Evolutionary conservation across 53 echinoderm and acorn worm genomes (phyloP).

Genomic region (Holothuria leucospilota): DNA sequence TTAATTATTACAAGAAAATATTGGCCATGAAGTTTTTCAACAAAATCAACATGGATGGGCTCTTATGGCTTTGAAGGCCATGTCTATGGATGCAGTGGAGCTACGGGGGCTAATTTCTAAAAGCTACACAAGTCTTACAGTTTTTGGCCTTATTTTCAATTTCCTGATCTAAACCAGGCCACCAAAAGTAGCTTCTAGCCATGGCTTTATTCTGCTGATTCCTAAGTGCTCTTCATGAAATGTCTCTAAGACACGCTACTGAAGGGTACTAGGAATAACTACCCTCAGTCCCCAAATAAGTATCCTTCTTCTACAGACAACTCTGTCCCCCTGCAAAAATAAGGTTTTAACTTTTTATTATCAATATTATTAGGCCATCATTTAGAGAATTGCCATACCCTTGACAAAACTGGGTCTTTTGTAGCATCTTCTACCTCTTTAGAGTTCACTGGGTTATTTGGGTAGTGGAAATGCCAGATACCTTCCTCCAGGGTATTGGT

Average conservation of each 20-base stretch:
- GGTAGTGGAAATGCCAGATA: constrained; percentile 38
- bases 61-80: no score
- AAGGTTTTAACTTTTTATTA: constrained; percentile 27
- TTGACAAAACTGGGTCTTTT: constrained; percentile 56
- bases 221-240: constrained; percentile 25
- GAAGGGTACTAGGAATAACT: no score
- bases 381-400: constrained; percentile 34
- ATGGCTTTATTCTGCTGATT: constrained; percentile 45
- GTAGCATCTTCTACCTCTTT: constrained; percentile 56
- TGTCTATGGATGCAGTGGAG: not conserved
- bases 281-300: constrained; percentile 56
- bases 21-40: no score
- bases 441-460: constrained; percentile 51
- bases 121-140: not conserved
- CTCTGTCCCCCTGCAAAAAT: no score
- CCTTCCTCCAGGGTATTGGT: constrained; percentile 8
- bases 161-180: constrained; percentile 30
- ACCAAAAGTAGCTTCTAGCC: constrained; percentile 60
- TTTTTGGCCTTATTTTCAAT: not conserved
- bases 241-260: not conserved
- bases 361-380: constrained; percentile 53
- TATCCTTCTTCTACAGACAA: no score
- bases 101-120: constrained; percentile 10
- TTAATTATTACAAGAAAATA: no score
- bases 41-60: no score